A percentile compares a stretch with the other conserved stretches of the same genome.
phyloP scores from a whole-genome alignment of 2,797 vertebrate species.

The Paratrypauchen microcephalus region DNA sequence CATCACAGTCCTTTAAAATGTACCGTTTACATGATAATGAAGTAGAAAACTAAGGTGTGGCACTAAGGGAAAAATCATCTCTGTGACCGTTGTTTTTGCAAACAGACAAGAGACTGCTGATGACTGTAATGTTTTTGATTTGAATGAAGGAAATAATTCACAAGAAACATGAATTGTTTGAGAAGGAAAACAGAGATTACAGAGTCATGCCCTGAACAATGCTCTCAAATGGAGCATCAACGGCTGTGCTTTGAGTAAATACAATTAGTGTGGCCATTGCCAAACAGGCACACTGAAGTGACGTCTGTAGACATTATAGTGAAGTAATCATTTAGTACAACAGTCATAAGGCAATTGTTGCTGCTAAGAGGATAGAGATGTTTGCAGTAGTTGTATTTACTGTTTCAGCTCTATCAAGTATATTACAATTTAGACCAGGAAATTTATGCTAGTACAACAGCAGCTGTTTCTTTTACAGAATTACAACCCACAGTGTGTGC shows the following conservation, averaged over 20 bases:
- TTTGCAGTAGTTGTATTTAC: background rate
- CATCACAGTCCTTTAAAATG: conserved; percentile 7
- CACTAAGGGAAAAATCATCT: background rate
- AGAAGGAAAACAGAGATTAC: conserved; percentile 30
- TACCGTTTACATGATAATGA: conserved; percentile 14
- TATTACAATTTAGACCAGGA: background rate
- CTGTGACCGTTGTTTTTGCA: background rate
- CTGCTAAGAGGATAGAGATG: conserved; percentile 11
- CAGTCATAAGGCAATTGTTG: conserved; percentile 4
- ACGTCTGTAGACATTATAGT: conserved; percentile 24
- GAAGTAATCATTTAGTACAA: conserved; percentile 27
- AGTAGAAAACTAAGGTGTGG: background rate
- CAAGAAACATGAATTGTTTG: background rate
- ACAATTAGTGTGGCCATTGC: conserved; percentile 32
- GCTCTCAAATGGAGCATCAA: conserved; percentile 55
- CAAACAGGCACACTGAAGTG: conserved; percentile 30
- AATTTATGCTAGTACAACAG: background rate
- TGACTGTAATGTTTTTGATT: background rate
- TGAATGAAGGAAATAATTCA: conserved; percentile 16
- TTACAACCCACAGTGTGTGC: background rate
- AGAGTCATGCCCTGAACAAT: conserved; percentile 35
- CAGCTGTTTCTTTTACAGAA: background rate
- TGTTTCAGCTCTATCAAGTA: conserved; percentile 5
- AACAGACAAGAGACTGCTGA: background rate
- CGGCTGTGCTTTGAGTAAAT: conserved; percentile 44